These are phyloP conservation scores for Ophion obscuratus DNA, from an alignment of 2,888 invertebrate species.

Conservation along the genomic window DNA sequence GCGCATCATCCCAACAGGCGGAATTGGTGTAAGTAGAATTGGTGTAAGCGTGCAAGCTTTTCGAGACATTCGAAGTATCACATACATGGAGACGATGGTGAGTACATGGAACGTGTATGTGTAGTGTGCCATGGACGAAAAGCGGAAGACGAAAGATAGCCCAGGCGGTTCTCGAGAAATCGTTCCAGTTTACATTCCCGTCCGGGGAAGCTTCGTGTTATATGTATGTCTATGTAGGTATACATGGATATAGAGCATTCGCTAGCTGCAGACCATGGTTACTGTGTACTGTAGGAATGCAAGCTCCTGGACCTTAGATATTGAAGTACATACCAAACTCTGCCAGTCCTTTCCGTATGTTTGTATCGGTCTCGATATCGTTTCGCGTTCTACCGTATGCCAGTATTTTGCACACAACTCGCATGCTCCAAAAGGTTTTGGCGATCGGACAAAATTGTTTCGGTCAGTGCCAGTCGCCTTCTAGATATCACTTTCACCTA, in stretches of 20 bases:
- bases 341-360: not conserved
- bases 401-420: slow-evolving; percentile 12
- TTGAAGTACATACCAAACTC: slow-evolving; percentile 13
- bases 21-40: slow-evolving; percentile 2
- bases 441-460: slow-evolving; percentile 41
- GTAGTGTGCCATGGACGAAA: slow-evolving; percentile 33
- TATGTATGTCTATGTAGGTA: slow-evolving; percentile 13
- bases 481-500: no score
- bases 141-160: slow-evolving; percentile 58
- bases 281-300: slow-evolving; percentile 44
- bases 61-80: slow-evolving; percentile 43
- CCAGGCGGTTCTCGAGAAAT: slow-evolving; percentile 71
- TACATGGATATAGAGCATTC: slow-evolving; percentile 7
- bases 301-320: slow-evolving; percentile 23
- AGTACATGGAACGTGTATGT: slow-evolving; percentile 29
- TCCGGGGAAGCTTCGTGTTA: slow-evolving; percentile 48
- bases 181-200: slow-evolving; percentile 69
- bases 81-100: slow-evolving; percentile 37
- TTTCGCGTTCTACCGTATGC: slow-evolving; percentile 23
- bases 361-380: slow-evolving; percentile 51
- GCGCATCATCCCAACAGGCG: not conserved
- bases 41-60: slow-evolving; percentile 38
- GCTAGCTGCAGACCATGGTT: slow-evolving; percentile 18
- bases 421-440: slow-evolving; percentile 40
- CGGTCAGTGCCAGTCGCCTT: no score